Evolutionary conservation across 2,797 vertebrate genomes (phyloP).

Genomic region (Gephyroberyx darwinii): DNA sequence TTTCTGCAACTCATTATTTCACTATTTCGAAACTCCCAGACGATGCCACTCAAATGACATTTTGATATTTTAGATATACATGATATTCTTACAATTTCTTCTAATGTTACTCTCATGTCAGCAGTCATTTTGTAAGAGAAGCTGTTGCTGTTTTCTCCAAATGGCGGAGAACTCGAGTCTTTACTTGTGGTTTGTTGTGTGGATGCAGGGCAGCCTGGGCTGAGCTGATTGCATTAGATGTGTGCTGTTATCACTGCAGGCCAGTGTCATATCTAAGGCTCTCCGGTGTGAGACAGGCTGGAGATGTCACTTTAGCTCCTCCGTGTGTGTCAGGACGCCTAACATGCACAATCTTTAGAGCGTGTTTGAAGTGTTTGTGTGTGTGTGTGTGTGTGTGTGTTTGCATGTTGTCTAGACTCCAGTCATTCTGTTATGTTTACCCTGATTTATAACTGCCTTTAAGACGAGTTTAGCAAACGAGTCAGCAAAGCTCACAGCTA

Average conservation of each 20-base stretch:
- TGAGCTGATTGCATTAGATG: slow-evolving; percentile 37
- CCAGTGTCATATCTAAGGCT: slow-evolving; percentile 56
- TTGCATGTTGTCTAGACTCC: background rate
- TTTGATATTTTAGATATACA: too few relatives aligned
- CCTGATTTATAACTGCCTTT: slow-evolving; percentile 18
- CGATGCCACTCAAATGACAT: too few relatives aligned
- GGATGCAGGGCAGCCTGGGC: background rate
- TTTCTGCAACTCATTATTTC: background rate
- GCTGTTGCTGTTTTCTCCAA: too few relatives aligned
- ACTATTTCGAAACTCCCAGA: background rate
- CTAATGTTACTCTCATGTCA: too few relatives aligned
- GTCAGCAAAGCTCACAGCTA: slow-evolving; percentile 68
- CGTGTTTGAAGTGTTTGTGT: too few relatives aligned
- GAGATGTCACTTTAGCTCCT: slow-evolving; percentile 39
- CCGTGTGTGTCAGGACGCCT: background rate
- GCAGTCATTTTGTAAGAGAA: too few relatives aligned
- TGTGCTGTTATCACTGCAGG: slow-evolving; percentile 46
- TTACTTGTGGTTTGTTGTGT: background rate
- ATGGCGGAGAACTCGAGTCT: too few relatives aligned
- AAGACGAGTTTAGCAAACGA: slow-evolving; percentile 3
- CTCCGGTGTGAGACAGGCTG: slow-evolving; percentile 43
- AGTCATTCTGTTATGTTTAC: slow-evolving; percentile 9
- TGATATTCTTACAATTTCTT: too few relatives aligned
- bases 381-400: too few relatives aligned
- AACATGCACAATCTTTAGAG: too few relatives aligned